Percentiles rank a stretch among this genome's conserved stretches.
These are phyloP conservation scores for Chamaetylas fuelleborni DNA, from an alignment of 2,113 vertebrate genomes.

Conservation along the genomic window DNA sequence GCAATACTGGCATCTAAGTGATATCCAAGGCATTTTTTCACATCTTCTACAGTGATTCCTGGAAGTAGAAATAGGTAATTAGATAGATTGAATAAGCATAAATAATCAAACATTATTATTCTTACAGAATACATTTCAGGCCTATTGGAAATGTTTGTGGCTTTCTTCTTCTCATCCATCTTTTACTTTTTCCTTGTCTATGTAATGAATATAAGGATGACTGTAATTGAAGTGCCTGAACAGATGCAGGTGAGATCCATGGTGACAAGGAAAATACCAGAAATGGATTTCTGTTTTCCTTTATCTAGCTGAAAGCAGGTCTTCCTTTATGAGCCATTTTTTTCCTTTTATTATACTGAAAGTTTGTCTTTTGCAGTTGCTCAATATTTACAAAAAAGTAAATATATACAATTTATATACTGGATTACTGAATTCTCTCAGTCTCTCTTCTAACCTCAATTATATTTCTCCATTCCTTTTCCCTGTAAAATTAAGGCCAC, in stretches of 20 bases:
- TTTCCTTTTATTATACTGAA: neutral
- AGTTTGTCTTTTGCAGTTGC: neutral
- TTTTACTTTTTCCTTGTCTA: neutral
- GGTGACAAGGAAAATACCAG: neutral
- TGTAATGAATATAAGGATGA: neutral
- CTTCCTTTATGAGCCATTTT: neutral
- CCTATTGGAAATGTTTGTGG: neutral
- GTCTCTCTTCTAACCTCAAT: neutral
- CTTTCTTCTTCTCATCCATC: neutral
- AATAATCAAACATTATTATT: neutral
- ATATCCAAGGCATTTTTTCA: slow-evolving; percentile 78
- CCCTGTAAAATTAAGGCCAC: neutral
- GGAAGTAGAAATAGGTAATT: slow-evolving; percentile 28
- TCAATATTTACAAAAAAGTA: neutral
- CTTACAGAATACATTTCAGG: neutral
- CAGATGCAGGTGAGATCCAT: neutral
- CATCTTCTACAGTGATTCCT: slow-evolving; percentile 71
- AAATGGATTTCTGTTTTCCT: neutral
- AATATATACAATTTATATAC: neutral
- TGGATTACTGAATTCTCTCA: neutral
- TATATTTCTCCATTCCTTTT: neutral
- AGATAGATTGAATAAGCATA: neutral
- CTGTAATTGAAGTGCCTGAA: neutral
- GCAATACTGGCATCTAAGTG: neutral
- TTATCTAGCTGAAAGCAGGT: neutral